Percentiles rank a stretch among this genome's conserved stretches.
These are phyloP conservation scores for Phenacoccus solenopsis DNA, from an alignment of 1,140 invertebrate genomes.

Conservation along the genomic window DNA sequence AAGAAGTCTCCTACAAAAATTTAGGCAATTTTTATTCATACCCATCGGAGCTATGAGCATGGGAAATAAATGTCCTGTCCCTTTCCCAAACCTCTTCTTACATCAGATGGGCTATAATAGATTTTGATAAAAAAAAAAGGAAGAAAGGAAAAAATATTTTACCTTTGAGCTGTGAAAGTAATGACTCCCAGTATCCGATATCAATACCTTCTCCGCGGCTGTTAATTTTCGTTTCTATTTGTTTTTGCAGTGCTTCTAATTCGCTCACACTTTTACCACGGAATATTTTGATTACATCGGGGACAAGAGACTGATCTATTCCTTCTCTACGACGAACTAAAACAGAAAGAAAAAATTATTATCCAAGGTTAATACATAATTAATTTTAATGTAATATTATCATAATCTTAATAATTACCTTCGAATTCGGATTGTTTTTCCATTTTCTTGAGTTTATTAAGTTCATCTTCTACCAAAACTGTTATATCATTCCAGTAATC, in stretches of 20 bases:
- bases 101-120: too few relatives aligned
- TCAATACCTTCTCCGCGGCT: constrained; percentile 80
- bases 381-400: background rate
- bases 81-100: too few relatives aligned
- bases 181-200: constrained; percentile 93
- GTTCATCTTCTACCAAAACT: constrained; percentile 89
- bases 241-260: constrained; percentile 63
- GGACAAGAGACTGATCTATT: constrained; percentile 83
- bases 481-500: constrained; percentile 97
- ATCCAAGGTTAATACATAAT: background rate
- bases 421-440: constrained; percentile 38
- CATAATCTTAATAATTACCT: background rate
- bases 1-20: too few relatives aligned
- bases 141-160: constrained; percentile 21
- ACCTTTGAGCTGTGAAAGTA: constrained; percentile 82
- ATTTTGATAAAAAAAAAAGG: background rate
- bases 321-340: constrained; percentile 67
- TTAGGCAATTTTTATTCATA: too few relatives aligned
- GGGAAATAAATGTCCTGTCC: too few relatives aligned
- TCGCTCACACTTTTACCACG: constrained; percentile 86
- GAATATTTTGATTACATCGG: constrained; percentile 81
- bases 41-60: too few relatives aligned
- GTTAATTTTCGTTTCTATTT: constrained; percentile 81
- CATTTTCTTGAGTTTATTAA: constrained; percentile 70
- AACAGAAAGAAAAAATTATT: constrained; percentile 19